Conservation (phyloP, 1,140 invertebrate species). For the Brachionus rotundiformis region DNA sequence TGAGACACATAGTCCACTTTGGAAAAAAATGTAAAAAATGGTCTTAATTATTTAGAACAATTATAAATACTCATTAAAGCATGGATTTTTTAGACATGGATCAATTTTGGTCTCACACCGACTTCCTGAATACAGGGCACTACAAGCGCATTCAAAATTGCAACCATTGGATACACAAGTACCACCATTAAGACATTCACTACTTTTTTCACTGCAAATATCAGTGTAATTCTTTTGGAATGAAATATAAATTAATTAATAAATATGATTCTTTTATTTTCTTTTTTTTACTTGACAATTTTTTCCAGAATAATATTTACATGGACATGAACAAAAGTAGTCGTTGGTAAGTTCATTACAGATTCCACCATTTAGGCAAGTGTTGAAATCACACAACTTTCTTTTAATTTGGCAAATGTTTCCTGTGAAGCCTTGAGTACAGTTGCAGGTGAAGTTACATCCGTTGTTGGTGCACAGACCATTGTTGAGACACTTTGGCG, state of each 20-base stretch:
- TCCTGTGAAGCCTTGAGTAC: slow-evolving; percentile 40
- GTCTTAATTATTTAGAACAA: too few species aligned
- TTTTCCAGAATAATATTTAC: slow-evolving; percentile 19
- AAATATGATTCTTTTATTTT: slow-evolving; percentile 73
- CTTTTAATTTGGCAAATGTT: slow-evolving; percentile 21
- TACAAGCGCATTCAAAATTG: slow-evolving; percentile 65
- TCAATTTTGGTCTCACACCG: slow-evolving; percentile 68
- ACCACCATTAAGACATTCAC: slow-evolving; percentile 54
- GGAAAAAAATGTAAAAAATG: neutral
- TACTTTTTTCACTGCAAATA: neutral
- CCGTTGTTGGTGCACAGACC: slow-evolving; percentile 7
- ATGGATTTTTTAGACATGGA: slow-evolving; percentile 53
- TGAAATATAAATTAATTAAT: neutral
- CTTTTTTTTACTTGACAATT: slow-evolving; percentile 75
- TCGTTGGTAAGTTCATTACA: neutral
- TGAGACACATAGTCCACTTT: slow-evolving; percentile 27
- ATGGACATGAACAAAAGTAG: slow-evolving; percentile 54
- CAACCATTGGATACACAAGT: slow-evolving; percentile 79
- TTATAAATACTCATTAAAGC: slow-evolving; percentile 55
- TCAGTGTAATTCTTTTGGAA: slow-evolving; percentile 13
- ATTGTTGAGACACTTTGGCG: slow-evolving; percentile 41
- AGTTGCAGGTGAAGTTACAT: neutral
- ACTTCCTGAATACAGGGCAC: slow-evolving; percentile 67
- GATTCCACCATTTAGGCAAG: slow-evolving; percentile 24
- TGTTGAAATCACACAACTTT: slow-evolving; percentile 1